Base-by-base conservation (phyloP, 2,113 vertebrate genomes). In the Apaloderma vittatum region DNA sequence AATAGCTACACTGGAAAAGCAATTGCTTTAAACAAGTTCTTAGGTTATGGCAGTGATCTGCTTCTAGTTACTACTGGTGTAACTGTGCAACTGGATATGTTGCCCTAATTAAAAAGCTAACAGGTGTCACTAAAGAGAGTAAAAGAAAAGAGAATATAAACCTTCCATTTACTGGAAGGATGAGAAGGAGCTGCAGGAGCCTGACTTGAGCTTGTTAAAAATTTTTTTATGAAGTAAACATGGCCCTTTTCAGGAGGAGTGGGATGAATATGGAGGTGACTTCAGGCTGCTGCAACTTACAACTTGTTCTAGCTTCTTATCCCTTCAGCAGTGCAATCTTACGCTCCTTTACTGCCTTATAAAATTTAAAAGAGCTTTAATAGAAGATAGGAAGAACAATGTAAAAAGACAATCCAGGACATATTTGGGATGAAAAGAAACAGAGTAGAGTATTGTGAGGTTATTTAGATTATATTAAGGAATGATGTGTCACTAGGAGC, bases 381-480 rank as follows among this genome's bases (percentile, higher is more conserved):
- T 9, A 80, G 51, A 81, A 93, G 51, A 68, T 61, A 79, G 57
- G 59, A 84, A 72, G 22, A 90, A 52, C 10, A 86, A 81, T 21
- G 34, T 61, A 52, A 95, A 86, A 84, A 70, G 45, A 66, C 0
- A 5, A 49, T 48, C 34, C 57, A 88, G 72, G 37, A 49, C 72
- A 86, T 61, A 92, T 74, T 86, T 78, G 55, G 73, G 22, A 90
- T 74, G 6, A 95, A 92, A 48, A 88, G 86, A 93, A 94, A 81
- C 68, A 91, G 78, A 88, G 58, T 46, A 92, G 58, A 48, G 32
- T 66, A 86, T 30, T 59, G 37, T 5, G 3, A 93, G 51, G 61
- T 92, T 81, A 81, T 74, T 71, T 88, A 65, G 68, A 66, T 87
- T 93, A 75, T 30, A 82, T 77, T 82, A 85, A 75, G 22, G 62